These are phyloP conservation scores for Petrosia ficiformis DNA, from an alignment of 37 sponge, comb jelly and placozoan genomes.

Conservation along the genomic window DNA sequence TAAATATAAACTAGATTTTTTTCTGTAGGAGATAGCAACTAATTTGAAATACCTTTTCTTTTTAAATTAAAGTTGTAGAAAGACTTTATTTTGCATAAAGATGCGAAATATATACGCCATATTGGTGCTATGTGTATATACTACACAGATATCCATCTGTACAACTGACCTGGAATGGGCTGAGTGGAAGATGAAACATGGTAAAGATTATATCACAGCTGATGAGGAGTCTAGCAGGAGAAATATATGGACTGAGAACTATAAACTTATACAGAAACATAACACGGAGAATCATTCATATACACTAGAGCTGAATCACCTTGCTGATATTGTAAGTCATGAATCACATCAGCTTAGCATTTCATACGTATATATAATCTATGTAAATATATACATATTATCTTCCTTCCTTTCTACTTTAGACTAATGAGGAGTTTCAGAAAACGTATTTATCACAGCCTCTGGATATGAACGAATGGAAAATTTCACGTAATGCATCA, in stretches of 20 bases:
- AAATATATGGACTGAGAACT: slow-evolving; percentile 56
- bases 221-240: slow-evolving; percentile 30
- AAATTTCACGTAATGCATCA: too few relatives aligned
- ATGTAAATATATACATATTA: neutral
- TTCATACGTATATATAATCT: neutral
- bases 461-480: too few relatives aligned
- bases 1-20: too few relatives aligned
- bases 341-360: neutral
- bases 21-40: too few relatives aligned
- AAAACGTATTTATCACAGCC: too few relatives aligned
- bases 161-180: slow-evolving; percentile 49
- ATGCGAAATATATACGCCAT: too few relatives aligned
- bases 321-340: slow-evolving; percentile 72
- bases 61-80: too few relatives aligned
- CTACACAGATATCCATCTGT: too few relatives aligned
- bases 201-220: slow-evolving; percentile 32
- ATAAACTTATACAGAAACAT: slow-evolving; percentile 36
- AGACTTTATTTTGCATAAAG: too few relatives aligned
- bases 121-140: too few relatives aligned
- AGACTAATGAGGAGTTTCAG: too few relatives aligned
- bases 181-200: slow-evolving; percentile 52
- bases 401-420: neutral
- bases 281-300: slow-evolving; percentile 55
- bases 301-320: slow-evolving; percentile 55
- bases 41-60: too few relatives aligned